Evolutionary conservation across 2,888 invertebrate genomes (phyloP).

Genomic region (Falcaria lacertinaria): DNA sequence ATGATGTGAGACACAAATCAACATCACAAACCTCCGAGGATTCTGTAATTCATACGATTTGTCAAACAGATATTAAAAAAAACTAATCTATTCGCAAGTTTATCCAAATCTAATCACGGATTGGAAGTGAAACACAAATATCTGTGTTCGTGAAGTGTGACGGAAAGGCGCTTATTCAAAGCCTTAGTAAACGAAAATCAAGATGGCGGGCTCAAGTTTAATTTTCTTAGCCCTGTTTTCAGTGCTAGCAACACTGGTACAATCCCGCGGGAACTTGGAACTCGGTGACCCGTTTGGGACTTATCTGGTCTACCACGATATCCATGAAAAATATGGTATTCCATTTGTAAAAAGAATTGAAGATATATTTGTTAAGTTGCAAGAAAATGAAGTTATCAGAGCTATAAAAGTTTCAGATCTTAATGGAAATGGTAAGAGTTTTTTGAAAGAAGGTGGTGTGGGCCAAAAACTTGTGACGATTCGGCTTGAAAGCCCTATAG

Average conservation of each 20-base stretch:
- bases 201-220: not conserved
- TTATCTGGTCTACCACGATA: conserved; percentile 24
- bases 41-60: too few relatives aligned
- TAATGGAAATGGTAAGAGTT: conserved; percentile 24
- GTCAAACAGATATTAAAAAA: too few relatives aligned
- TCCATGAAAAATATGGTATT: conserved; percentile 19
- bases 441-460: conserved; percentile 30
- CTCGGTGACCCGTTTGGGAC: conserved; percentile 12
- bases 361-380: conserved; percentile 15
- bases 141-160: too few relatives aligned
- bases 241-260: not conserved
- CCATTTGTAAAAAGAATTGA: conserved; percentile 19
- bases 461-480: conserved; percentile 25
- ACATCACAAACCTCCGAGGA: too few relatives aligned
- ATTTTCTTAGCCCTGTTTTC: not conserved
- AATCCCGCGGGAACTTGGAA: not conserved
- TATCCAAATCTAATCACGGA: too few relatives aligned
- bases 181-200: too few relatives aligned
- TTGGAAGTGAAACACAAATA: too few relatives aligned
- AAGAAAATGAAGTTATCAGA: conserved; percentile 17
- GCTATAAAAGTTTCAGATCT: conserved; percentile 26
- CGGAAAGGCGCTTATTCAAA: too few relatives aligned
- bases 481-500: conserved; percentile 22
- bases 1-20: too few relatives aligned
- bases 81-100: too few relatives aligned